Evolutionary conservation across 2,888 invertebrate genomes (phyloP), one percentile per base, ranked within the genome.

Genomic region (Nephrotoma flavescens): DNA sequence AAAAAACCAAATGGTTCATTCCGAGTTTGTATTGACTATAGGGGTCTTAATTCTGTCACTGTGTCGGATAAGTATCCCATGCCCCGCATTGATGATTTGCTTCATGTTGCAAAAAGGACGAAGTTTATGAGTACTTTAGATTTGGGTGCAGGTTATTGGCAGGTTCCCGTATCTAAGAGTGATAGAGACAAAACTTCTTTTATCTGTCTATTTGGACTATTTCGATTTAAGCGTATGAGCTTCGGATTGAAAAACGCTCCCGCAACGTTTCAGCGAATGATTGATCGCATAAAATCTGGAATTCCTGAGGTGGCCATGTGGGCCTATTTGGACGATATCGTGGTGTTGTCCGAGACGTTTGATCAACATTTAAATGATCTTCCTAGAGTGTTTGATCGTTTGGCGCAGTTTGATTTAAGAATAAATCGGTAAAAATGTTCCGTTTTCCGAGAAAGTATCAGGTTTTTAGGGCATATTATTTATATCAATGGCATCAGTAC

Each of bases 31-130:
- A 19, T 19, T 19, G 19, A 19, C 19, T 19, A 19, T 19, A 0
- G 19, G 90, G 0, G 90, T 89, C 44, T 86, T 90, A 19, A 19
- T 19, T 0, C 88, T 0, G 88, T 90, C 11, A 90, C 89, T 0
- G 88, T 86, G 45, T 88, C 89, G 2, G 90, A 90, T 86, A 87
- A 87, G 2, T 91, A 91, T 83, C 90, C 90, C 0, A 86, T 91
- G 12, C 92, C 92, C 0, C 87, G 90, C 9, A 90, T 91, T 42
- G 91, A 92, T 86, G 91, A 91, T 31, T 87, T 91, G 41, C 86
- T 92, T 5, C 90, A 91, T 85, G 88, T 88, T 0, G 89, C 90
- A 0, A 90, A 89, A 87, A 87, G 87, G 6, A 88, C 88, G 2
- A 87, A 88, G 42, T 88, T 88, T 12, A 90, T 91, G 89, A 88